Evolutionary conservation across 1,140 invertebrate genomes (phyloP).

Genomic region (Drosophila insularis): DNA sequence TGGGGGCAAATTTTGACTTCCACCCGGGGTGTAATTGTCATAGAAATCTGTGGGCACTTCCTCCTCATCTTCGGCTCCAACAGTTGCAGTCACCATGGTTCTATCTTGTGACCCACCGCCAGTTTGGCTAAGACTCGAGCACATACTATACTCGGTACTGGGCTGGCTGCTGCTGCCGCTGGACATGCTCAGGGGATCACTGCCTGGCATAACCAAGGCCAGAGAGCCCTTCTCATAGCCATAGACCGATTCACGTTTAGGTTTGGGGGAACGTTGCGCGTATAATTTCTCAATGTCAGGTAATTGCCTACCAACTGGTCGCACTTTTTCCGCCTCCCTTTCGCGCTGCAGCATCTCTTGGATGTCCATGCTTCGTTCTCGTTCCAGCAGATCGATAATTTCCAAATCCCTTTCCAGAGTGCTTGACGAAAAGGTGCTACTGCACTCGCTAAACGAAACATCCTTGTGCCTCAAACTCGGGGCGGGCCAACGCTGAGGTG

Average conservation of each 20-base stretch:
- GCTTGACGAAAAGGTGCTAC: slow-evolving; percentile 74
- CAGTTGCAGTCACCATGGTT: slow-evolving; percentile 19
- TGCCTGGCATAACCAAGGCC: slow-evolving; percentile 59
- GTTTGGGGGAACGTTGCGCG: slow-evolving; percentile 69
- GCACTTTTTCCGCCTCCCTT: slow-evolving; percentile 61
- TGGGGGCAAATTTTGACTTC: slow-evolving; percentile 56
- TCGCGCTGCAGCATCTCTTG: slow-evolving; percentile 77
- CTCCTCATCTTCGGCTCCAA: slow-evolving; percentile 48
- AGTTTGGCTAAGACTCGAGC: slow-evolving; percentile 45
- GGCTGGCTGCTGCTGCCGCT: slow-evolving; percentile 51
- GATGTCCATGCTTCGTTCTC: slow-evolving; percentile 81
- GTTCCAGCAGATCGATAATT: slow-evolving; percentile 79
- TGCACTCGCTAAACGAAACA: slow-evolving; percentile 74
- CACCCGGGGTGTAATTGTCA: slow-evolving; percentile 72
- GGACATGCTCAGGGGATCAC: slow-evolving; percentile 63
- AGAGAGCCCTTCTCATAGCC: slow-evolving; percentile 38
- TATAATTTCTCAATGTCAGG: slow-evolving; percentile 78
- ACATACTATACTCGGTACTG: slow-evolving; percentile 62
- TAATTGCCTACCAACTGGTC: slow-evolving; percentile 58
- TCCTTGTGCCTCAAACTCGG: slow-evolving; percentile 59
- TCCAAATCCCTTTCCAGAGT: slow-evolving; percentile 78
- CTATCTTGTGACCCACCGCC: not conserved
- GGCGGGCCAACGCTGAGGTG: slow-evolving; percentile 56
- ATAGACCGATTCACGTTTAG: slow-evolving; percentile 39
- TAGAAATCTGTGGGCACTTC: slow-evolving; percentile 77